A percentile compares a stretch with the other conserved stretches of the same genome.
Evolutionary conservation across 1,140 invertebrate species (phyloP).

Genomic region (Brevipalpus yothersi): DNA sequence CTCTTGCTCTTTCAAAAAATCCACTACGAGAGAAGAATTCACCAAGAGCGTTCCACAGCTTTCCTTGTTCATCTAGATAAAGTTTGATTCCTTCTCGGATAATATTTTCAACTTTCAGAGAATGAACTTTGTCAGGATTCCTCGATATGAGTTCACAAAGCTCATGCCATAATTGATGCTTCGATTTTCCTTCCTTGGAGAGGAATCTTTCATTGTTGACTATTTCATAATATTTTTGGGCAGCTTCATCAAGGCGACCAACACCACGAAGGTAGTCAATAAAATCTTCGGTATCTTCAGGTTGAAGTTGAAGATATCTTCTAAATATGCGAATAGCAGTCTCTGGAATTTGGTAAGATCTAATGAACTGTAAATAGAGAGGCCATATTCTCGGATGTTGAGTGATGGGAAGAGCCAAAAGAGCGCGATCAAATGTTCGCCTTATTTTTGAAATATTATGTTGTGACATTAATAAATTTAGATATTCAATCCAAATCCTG

Average conservation of each 20-base stretch:
- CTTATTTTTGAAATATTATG: conserved; percentile 67
- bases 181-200: conserved; percentile 95
- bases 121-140: conserved; percentile 72
- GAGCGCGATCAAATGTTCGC: conserved; percentile 68
- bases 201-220: conserved; percentile 93
- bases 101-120: conserved; percentile 91
- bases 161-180: conserved; percentile 97
- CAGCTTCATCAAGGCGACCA: conserved; percentile 74
- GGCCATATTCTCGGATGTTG: conserved; percentile 97
- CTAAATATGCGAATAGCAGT: conserved; percentile 83
- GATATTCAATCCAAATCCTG: conserved; percentile 94
- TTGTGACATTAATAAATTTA: conserved; percentile 66
- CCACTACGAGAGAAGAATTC: conserved; percentile 94
- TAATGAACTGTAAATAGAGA: conserved; percentile 73
- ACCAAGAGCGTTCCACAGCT: conserved; percentile 90
- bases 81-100: conserved; percentile 79
- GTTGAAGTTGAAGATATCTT: conserved; percentile 69
- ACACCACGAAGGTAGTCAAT: conserved; percentile 73
- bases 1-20: conserved; percentile 83
- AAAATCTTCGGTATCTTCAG: conserved; percentile 89
- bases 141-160: conserved; percentile 90
- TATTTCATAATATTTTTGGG: conserved; percentile 59
- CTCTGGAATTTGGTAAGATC: conserved; percentile 70
- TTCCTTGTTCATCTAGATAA: conserved; percentile 93
- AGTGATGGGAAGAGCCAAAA: conserved; percentile 83